Evolutionary conservation across 2,113 vertebrate species (phyloP).

Genomic region (Lutjanus erythropterus): DNA sequence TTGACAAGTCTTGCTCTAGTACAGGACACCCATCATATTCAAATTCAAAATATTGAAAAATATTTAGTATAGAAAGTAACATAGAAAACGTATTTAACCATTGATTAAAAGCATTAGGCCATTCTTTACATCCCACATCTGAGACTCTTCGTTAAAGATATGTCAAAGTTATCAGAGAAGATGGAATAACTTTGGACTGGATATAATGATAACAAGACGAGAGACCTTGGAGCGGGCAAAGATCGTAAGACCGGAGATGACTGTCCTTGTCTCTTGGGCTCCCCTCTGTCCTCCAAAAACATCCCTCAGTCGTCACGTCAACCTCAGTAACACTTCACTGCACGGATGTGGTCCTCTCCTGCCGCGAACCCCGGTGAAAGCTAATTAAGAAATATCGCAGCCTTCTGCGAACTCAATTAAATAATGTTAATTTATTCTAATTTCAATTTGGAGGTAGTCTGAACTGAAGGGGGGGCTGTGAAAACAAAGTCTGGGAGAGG

Average conservation of each 20-base stretch:
- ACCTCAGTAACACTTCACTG: constrained; percentile 61
- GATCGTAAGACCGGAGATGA: constrained; percentile 62
- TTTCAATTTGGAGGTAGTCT: constrained; percentile 83
- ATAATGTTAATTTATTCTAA: constrained; percentile 87
- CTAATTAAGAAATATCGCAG: constrained; percentile 86
- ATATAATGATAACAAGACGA: constrained; percentile 55
- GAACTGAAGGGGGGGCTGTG: constrained; percentile 68
- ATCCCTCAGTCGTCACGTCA: constrained; percentile 61
- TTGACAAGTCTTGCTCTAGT: neutral
- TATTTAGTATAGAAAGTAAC: neutral
- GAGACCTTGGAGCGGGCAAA: constrained; percentile 56
- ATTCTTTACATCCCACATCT: constrained; percentile 12
- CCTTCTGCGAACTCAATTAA: constrained; percentile 87
- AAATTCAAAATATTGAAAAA: neutral
- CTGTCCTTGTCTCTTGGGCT: constrained; percentile 77
- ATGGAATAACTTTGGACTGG: constrained; percentile 52
- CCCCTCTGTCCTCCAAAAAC: constrained; percentile 66
- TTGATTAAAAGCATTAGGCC: neutral
- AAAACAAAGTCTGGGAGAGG: constrained; percentile 76
- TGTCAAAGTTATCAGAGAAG: constrained; percentile 63
- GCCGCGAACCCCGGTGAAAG: constrained; percentile 76
- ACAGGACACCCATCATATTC: neutral
- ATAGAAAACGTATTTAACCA: neutral
- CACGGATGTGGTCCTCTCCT: constrained; percentile 65
- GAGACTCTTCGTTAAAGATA: constrained; percentile 30